A percentile compares a stretch with the other conserved stretches of the same genome.
phyloP scores from a whole-genome alignment of 2,113 vertebrate species.

The Pandion haliaetus region DNA sequence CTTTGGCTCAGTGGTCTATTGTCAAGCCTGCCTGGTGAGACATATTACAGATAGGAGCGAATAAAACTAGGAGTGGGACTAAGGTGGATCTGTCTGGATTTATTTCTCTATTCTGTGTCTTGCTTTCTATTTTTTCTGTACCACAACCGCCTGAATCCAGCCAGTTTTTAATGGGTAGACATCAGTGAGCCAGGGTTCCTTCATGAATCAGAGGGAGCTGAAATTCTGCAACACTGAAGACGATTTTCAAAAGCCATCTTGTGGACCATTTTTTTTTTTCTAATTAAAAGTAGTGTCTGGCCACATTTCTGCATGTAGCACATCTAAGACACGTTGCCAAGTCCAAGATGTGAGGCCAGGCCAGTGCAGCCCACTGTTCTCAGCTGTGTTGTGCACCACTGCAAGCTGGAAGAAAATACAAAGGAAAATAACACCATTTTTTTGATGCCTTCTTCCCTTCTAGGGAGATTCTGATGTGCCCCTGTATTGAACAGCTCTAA shows the following conservation, averaged over 20 bases:
- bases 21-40: not conserved
- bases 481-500: not conserved
- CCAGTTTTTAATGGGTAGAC: not conserved
- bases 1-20: not conserved
- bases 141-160: not conserved
- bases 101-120: not conserved
- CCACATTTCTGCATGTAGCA: not conserved
- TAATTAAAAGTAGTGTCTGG: not conserved
- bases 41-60: not conserved
- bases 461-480: not conserved
- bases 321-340: not conserved
- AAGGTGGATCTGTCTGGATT: not conserved
- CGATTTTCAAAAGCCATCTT: not conserved
- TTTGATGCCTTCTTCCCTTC: not conserved
- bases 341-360: not conserved
- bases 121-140: not conserved
- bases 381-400: not conserved
- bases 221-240: not conserved
- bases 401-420: not conserved
- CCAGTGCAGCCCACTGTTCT: not conserved
- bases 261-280: not conserved
- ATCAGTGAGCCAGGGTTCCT: not conserved
- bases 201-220: slow-evolving; percentile 3
- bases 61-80: not conserved
- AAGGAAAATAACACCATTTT: not conserved